Percentiles rank a stretch among this genome's conserved stretches.
phyloP scores from a whole-genome alignment of 2,113 vertebrate genomes.

The Neoarius graeffei region DNA sequence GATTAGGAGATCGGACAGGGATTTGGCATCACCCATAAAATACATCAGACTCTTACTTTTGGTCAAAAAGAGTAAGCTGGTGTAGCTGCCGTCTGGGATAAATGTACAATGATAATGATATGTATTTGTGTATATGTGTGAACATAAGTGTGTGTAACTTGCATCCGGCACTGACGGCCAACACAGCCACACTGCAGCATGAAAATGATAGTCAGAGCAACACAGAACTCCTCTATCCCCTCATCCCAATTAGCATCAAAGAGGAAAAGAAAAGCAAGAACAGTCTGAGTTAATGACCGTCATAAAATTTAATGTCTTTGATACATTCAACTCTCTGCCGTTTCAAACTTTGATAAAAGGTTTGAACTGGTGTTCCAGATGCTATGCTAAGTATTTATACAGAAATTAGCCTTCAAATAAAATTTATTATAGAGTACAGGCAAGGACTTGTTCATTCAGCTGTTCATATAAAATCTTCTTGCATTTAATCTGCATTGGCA shows the following conservation, averaged over 20 bases:
- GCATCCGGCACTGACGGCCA: not conserved
- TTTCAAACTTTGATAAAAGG: slow-evolving; percentile 6
- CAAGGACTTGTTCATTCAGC: not conserved
- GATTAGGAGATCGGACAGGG: not conserved
- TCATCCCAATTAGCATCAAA: slow-evolving; percentile 19
- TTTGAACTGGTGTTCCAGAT: slow-evolving; percentile 2
- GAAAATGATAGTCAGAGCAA: slow-evolving; percentile 17
- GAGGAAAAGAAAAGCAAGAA: slow-evolving; percentile 7
- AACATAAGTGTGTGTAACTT: not conserved
- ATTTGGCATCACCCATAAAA: slow-evolving; percentile 9
- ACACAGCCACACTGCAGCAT: not conserved
- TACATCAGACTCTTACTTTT: not conserved
- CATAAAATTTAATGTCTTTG: not conserved
- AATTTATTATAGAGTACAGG: not conserved
- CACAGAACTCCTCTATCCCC: not conserved
- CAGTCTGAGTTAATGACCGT: not conserved
- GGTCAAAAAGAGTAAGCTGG: not conserved
- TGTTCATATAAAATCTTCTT: slow-evolving; percentile 7
- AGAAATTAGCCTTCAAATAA: slow-evolving; percentile 1
- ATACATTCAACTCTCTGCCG: not conserved
- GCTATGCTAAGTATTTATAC: not conserved
- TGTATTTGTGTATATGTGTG: slow-evolving; percentile 1
- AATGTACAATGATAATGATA: not conserved
- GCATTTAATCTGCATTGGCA: not conserved
- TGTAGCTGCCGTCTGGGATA: not conserved